Evolutionary conservation across 2,113 vertebrate species (phyloP), one percentile per base, ranked within the genome.

Genomic region (Hippocampus barbouri): DNA sequence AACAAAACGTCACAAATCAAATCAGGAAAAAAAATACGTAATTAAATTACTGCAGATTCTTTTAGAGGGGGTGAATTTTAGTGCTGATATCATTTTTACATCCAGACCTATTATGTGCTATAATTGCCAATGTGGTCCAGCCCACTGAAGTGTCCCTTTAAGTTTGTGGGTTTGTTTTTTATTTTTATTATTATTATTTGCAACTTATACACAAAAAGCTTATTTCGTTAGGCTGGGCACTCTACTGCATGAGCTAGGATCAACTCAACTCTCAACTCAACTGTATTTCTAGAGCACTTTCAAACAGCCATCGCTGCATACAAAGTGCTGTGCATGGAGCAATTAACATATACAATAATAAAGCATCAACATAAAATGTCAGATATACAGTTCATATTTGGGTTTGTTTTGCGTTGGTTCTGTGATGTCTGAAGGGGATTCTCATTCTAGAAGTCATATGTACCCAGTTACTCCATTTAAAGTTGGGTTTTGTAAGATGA

Each of bases 351-450:
- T 27, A 27, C 27, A 27, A 27, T 2, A 27, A 27, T 27, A 27
- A 27, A 4, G 3, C 2, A 30, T 30, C 30, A 59, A 27, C 25
- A 59, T 59, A 25, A 59, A 59, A 11, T 27, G 56, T 59, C 15
- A 59, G 25, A 25, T 15, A 11, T 27, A 27, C 23, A 59, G 27
- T 59, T 59, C 23, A 59, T 14, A 59, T 25, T 11, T 59, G 11
- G 10, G 16, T 60, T 75, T 70, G 25, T 70, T 83, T 78, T 71
- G 76, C 71, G 79, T 8, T 60, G 23, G 27, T 30, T 30, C 30
- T 21, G 14, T 23, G 8, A 23, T 6, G 23, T 23, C 15, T 9
- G 2, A n/a, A 64, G 0, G 20, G 20, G 38, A 64, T 61, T 20
- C 5, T 43, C 60, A 38, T 63, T 21, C 1, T 1, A 40, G 11